phyloP scores from a whole-genome alignment of 2,888 invertebrate genomes.

The Chydorus sphaericus region DNA sequence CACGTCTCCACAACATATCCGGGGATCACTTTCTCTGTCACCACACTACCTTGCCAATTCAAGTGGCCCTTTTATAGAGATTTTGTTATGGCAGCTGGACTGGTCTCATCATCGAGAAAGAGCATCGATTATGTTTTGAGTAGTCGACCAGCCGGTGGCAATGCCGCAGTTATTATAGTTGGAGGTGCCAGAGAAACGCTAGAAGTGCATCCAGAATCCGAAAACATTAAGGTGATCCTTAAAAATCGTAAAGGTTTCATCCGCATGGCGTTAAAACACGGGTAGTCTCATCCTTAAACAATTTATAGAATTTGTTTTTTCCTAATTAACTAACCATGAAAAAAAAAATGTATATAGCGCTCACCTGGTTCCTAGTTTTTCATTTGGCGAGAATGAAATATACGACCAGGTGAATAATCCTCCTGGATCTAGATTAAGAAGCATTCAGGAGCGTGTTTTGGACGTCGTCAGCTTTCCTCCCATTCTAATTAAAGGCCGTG shows the following conservation, averaged over 20 bases:
- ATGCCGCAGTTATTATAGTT: constrained; percentile 56
- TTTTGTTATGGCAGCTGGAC: constrained; percentile 34
- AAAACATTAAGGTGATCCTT: constrained; percentile 46
- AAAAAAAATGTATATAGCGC: constrained; percentile 42
- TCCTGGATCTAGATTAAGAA: constrained; percentile 48
- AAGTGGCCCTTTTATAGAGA: constrained; percentile 55
- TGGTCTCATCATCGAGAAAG: constrained; percentile 29
- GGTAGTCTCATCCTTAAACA: constrained; percentile 34
- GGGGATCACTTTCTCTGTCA: constrained; percentile 32
- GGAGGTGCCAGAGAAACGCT: constrained; percentile 84
- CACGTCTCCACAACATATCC: constrained; percentile 26
- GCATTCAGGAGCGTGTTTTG: constrained; percentile 51
- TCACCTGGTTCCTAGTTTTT: constrained; percentile 70
- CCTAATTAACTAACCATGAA: no score
- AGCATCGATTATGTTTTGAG: constrained; percentile 49
- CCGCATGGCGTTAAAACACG: constrained; percentile 52
- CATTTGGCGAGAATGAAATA: constrained; percentile 79
- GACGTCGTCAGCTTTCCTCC: constrained; percentile 56
- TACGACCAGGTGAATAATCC: constrained; percentile 61
- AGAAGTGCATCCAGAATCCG: constrained; percentile 56
- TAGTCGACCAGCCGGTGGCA: constrained; percentile 33
- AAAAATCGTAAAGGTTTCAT: constrained; percentile 65
- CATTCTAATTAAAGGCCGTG: constrained; percentile 60
- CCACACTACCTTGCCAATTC: constrained; percentile 62
- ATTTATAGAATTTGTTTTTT: constrained; percentile 22